Evolutionary conservation across 2,797 vertebrate genomes (phyloP).

Genomic region (Adrianichthys oophorus): DNA sequence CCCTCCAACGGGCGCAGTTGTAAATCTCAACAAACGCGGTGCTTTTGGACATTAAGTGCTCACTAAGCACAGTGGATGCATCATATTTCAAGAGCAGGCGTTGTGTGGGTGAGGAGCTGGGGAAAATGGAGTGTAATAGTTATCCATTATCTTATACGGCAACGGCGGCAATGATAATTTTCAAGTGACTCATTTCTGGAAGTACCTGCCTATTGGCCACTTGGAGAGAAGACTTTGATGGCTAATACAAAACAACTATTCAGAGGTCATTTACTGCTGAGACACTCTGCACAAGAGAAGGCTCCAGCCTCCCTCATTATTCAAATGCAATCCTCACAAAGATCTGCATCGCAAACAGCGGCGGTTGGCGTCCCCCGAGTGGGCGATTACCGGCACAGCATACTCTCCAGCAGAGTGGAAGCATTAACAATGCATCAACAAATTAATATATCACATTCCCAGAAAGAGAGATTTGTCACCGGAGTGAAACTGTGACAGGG

Average conservation of each 20-base stretch:
- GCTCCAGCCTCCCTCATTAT: conserved; percentile 74
- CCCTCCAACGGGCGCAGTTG: conserved; percentile 58
- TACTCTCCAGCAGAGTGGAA: conserved; percentile 53
- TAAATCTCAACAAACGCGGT: conserved; percentile 78
- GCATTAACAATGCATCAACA: conserved; percentile 66
- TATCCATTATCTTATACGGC: conserved; percentile 81
- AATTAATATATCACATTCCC: conserved; percentile 57
- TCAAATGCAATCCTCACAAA: conserved; percentile 71
- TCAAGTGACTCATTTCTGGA: conserved; percentile 82
- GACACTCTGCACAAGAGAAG: conserved; percentile 67
- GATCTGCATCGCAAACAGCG: conserved; percentile 62
- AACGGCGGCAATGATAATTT: conserved; percentile 76
- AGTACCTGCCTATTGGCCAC: conserved; percentile 76
- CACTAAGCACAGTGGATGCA: conserved; percentile 77
- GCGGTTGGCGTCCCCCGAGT: conserved; percentile 46
- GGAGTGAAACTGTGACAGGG: conserved; percentile 54
- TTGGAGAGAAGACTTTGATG: conserved; percentile 73
- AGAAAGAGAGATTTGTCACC: conserved; percentile 53
- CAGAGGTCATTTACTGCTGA: conserved; percentile 64
- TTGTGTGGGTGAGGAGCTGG: conserved; percentile 75
- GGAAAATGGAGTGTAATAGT: conserved; percentile 77
- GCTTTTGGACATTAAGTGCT: conserved; percentile 82
- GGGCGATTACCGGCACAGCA: conserved; percentile 65
- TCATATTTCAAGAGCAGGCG: conserved; percentile 81
- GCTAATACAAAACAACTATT: conserved; percentile 79